Base-by-base conservation (phyloP, 2,797 vertebrate genomes). In the Glossophaga mutica region DNA sequence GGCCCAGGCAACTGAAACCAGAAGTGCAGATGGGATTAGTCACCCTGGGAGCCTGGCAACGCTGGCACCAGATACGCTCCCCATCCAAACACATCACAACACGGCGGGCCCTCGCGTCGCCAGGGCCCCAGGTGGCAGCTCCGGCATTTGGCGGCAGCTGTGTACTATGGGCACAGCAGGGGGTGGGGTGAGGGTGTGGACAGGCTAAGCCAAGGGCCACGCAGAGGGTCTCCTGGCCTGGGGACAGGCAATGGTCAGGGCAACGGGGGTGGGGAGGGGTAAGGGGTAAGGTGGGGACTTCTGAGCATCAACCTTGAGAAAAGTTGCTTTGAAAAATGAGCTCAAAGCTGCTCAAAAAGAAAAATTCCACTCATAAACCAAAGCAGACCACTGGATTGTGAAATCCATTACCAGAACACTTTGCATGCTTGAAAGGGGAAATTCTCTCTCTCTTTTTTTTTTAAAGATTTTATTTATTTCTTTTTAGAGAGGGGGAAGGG, bases 21-120 rank as follows among this genome's bases (percentile, higher is more conserved):
- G 97, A 98, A 98, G 97, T 97, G 96, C 50, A 98, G 98, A 98
- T 95, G 93, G 96, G 98, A 98, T 98, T 98, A 98, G 97, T 98
- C 98, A 98, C 95, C 67, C 92, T 24, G 34, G 5, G 93, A 94
- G 97, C 98, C 97, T 98, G 98, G 98, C 93, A 98, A 98, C 98
- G 93, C 87, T 98, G 98, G 98, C 98, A 85, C 97, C 96, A 92
- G 97, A 94, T 59, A 12, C 94, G 44, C 91, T 97, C 95, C n/a
- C 29, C n/a, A 11, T 85, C 82, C 96, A 98, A 98, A 98, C 98
- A 98, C 96, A 98, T 24, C n/a, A 97, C 39, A 57, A 91, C 96
- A 97, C 65, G 52, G 46, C 19, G 79, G 71, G 70, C 93, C 97
- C 92, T 0, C 42, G 93, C 90, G 98, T 98, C 76, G 83, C 82